These are phyloP conservation scores for Dryoscopus gambensis DNA, from an alignment of 2,113 vertebrate genomes.

Conservation along the genomic window DNA sequence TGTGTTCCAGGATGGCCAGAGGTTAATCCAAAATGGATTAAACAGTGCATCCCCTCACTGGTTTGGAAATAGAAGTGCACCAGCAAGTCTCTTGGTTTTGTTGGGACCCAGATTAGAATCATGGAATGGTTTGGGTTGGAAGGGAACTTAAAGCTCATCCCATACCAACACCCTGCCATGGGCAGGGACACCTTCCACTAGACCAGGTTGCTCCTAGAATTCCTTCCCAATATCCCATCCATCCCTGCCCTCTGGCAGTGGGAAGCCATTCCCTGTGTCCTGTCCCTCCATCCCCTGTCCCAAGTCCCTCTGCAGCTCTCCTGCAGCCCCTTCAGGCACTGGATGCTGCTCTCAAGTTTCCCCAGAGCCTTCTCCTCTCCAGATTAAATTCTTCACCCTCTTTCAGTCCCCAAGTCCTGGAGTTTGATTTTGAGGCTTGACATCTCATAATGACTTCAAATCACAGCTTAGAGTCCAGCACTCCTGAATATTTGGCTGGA, in stretches of 20 bases:
- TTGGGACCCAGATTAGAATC: background rate
- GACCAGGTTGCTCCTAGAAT: background rate
- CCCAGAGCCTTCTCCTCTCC: background rate
- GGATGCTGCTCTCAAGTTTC: background rate
- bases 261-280: background rate
- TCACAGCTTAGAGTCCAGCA: background rate
- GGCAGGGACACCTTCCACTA: accelerated
- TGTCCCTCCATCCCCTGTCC: background rate
- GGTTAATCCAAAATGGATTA: background rate
- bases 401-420: background rate
- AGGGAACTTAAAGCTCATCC: background rate
- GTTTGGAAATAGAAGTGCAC: background rate
- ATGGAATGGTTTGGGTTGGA: background rate
- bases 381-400: background rate
- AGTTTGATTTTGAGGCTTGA: background rate
- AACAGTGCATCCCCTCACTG: background rate
- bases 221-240: background rate
- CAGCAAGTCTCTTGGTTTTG: background rate
- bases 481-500: background rate
- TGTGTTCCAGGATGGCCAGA: background rate
- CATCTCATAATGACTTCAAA: background rate
- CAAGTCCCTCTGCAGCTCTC: background rate
- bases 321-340: background rate
- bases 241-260: background rate
- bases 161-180: background rate